Evolutionary conservation across 2,113 vertebrate genomes (phyloP).

Genomic region (Raja brachyura): DNA sequence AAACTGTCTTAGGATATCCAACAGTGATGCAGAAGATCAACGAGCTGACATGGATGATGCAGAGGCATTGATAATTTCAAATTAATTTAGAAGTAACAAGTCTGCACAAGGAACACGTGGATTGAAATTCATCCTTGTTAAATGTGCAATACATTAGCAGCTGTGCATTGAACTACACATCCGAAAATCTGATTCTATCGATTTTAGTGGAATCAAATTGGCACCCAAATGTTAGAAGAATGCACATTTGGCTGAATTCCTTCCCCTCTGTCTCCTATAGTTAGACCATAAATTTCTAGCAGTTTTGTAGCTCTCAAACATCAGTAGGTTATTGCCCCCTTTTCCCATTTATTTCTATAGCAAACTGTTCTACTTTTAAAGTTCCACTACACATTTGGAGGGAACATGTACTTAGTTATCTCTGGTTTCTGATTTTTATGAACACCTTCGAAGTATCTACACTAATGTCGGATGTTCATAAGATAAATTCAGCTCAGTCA

Average conservation of each 20-base stretch:
- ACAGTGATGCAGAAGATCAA: neutral
- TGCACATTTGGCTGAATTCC: too few relatives aligned
- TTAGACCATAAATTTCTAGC: neutral
- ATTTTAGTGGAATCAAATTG: too few relatives aligned
- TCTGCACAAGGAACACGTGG: too few relatives aligned
- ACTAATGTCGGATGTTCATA: neutral
- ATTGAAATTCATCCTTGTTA: too few relatives aligned
- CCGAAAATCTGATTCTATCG: too few relatives aligned
- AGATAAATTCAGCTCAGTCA: neutral
- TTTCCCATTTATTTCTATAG: conserved; percentile 2
- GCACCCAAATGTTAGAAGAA: too few relatives aligned
- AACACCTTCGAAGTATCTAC: neutral
- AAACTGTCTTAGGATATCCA: neutral
- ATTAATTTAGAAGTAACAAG: neutral
- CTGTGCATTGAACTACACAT: too few relatives aligned
- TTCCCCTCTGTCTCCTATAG: neutral
- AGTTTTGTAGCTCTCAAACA: neutral
- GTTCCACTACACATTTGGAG: neutral
- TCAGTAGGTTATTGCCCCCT: neutral
- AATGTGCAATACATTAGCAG: too few relatives aligned
- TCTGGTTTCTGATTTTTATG: neutral
- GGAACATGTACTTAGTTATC: neutral
- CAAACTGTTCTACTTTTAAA: neutral
- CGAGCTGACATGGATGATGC: neutral
- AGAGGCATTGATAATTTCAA: neutral